Base-by-base conservation (phyloP, 1,140 invertebrate genomes). In the Drosophila bifasciata region DNA sequence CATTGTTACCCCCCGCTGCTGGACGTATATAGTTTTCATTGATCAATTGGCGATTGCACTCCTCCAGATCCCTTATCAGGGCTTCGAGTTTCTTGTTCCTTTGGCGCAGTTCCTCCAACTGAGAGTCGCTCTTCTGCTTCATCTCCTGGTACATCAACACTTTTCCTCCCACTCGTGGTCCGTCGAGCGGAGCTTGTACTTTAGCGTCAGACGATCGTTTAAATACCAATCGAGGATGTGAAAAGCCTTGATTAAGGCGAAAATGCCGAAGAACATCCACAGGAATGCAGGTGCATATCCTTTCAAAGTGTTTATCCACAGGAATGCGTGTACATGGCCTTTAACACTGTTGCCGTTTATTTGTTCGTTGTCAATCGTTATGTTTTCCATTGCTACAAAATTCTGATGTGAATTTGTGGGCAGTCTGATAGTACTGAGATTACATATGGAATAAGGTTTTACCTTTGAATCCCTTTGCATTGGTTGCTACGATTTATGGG, bases 1-100 rank as follows among this genome's bases (percentile, higher is more conserved):
- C 11, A 17, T 55, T 51, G 52, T 19, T 83, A 74, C 41, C 88
- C 70, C 40, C 81, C 70, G 17, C 81, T 44, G 1, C 88, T 64
- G 2, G 64, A 64, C 70, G 78, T 66, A 79, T 86, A 15, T 64
- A 88, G 39, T 86, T 78, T 61, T 88, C 78, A 19, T 74, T 88
- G 11, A 86, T 81, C 49, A 88, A 51, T 5, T 83, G 59, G 0
- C 83, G 41, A 69, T 86, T 88, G 13, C 61, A 83, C 46, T 84
- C 79, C 21, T 84, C 53, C 16, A 86, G 50, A 17, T 86, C 78
- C 3, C 19, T 17, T 61, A 89, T 67, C 17, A 61, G 63, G 23
- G 57, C 43, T 44, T 89, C 83, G 52, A 88, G 15, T 8, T 41
- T 63, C 25, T 44, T 57, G 36, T 88, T 88, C 41, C 67, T 88